phyloP scores from a whole-genome alignment of 1,140 invertebrate species.

The Mactra quadrangularis region DNA sequence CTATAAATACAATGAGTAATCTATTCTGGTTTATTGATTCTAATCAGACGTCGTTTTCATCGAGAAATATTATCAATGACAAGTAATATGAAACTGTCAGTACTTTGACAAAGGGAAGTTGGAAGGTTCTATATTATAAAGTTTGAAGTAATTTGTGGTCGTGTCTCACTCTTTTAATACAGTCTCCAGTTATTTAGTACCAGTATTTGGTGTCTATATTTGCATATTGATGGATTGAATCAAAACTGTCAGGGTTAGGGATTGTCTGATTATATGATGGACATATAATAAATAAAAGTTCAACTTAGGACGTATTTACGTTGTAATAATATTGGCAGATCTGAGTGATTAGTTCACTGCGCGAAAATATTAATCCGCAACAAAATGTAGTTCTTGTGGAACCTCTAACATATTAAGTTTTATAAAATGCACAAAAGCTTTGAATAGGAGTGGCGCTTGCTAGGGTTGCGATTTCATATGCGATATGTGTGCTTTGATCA shows the following conservation, averaged over 20 bases:
- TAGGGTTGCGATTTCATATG: too few relatives aligned
- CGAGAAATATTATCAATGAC: neutral
- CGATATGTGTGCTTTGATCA: too few relatives aligned
- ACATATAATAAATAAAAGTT: too few relatives aligned
- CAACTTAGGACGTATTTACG: too few relatives aligned
- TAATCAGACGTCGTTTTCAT: neutral
- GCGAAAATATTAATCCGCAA: too few relatives aligned
- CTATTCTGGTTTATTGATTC: neutral
- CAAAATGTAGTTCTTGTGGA: too few relatives aligned
- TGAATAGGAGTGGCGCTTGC: too few relatives aligned
- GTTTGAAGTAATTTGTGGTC: constrained; percentile 17
- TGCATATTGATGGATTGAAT: constrained; percentile 19
- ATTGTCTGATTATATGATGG: neutral
- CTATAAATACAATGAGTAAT: constrained; percentile 15
- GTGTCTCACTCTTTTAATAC: neutral
- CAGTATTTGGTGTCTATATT: constrained; percentile 9
- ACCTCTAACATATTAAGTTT: too few relatives aligned
- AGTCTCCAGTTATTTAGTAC: too few relatives aligned
- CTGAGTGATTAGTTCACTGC: too few relatives aligned
- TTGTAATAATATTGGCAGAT: too few relatives aligned
- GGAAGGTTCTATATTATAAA: constrained; percentile 2
- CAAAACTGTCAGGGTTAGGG: neutral
- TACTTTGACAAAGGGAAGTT: constrained; percentile 26
- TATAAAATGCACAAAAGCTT: too few relatives aligned
- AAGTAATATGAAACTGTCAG: neutral